A percentile compares a stretch with the other conserved stretches of the same genome.
phyloP scores from a whole-genome alignment of 2,113 vertebrate species.

The Pseudorhombus dupliciocellatus region DNA sequence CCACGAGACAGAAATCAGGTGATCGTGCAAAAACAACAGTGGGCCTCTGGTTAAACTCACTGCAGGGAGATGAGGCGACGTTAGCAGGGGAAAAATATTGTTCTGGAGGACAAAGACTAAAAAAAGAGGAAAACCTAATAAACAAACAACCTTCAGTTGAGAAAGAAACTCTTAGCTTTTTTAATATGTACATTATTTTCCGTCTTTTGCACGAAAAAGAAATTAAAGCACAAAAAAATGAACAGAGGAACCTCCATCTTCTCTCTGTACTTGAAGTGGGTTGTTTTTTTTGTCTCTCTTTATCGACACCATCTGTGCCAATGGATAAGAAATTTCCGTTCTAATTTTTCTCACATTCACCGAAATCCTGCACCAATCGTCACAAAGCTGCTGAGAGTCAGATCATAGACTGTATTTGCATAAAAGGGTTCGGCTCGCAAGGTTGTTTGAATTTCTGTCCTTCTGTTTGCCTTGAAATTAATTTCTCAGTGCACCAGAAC shows the following conservation, averaged over 20 bases:
- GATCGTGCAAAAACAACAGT: constrained; percentile 27
- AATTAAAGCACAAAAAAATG: no score
- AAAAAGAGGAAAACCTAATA: neutral
- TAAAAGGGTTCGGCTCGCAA: neutral
- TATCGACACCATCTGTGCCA: constrained; percentile 5
- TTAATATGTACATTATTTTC: neutral
- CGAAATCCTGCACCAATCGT: neutral
- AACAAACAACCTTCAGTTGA: neutral
- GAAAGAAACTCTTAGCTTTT: neutral
- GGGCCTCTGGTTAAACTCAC: neutral
- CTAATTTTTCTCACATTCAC: neutral
- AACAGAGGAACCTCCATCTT: neutral
- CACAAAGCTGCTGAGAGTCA: neutral
- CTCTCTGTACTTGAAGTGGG: neutral
- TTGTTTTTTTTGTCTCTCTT: neutral
- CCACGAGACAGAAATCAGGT: constrained; percentile 8
- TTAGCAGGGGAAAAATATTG: neutral
- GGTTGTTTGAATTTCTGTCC: constrained; percentile 5
- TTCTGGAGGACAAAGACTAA: neutral
- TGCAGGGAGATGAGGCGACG: neutral
- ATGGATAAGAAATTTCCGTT: no score
- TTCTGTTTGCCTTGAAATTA: constrained; percentile 25
- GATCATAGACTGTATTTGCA: neutral
- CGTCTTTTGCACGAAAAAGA: neutral
- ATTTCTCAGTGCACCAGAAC: neutral